A percentile compares a stretch with the other conserved stretches of the same genome.
Conservation (phyloP, 2,888 invertebrate genomes). For the Seira sanloemensis region DNA sequence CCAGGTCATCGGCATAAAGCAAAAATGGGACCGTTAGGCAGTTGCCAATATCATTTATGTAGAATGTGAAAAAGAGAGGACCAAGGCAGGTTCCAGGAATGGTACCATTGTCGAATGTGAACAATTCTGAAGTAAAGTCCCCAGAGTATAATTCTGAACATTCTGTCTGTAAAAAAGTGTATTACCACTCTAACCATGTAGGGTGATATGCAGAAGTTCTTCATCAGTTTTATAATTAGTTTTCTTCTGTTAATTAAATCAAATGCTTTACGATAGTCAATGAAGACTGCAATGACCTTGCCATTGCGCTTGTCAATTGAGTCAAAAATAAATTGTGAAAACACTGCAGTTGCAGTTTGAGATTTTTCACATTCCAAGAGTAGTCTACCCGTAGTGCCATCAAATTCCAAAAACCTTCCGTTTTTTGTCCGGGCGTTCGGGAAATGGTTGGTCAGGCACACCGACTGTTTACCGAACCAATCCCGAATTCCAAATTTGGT, state of each 20-base stretch:
- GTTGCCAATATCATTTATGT: constrained; percentile 24
- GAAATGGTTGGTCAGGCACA: too few species aligned
- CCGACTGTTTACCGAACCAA: too few species aligned
- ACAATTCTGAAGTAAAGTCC: constrained; percentile 3
- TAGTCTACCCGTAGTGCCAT: too few species aligned
- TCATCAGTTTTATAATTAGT: constrained; percentile 22
- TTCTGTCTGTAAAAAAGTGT: constrained; percentile 3
- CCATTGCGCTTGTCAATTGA: constrained; percentile 26
- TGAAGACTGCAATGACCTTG: constrained; percentile 31
- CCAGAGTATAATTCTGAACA: constrained; percentile 18
- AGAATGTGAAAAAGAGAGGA: constrained; percentile 23
- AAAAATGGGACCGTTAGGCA: neutral
- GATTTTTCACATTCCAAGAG: too few species aligned
- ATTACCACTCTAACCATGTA: neutral
- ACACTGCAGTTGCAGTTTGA: constrained; percentile 23
- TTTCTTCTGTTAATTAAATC: neutral
- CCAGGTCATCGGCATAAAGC: constrained; percentile 30
- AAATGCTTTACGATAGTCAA: constrained; percentile 33
- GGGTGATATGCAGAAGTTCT: neutral
- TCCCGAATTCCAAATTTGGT: too few species aligned
- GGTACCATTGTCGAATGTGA: neutral
- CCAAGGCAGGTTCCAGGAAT: constrained; percentile 30
- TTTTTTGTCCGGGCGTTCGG: too few species aligned
- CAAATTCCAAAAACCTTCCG: too few species aligned
- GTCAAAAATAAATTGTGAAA: constrained; percentile 15